A percentile compares a stretch with the other conserved stretches of the same genome.
phyloP scores from a whole-genome alignment of 2,888 invertebrate genomes.

The Choristoneura rosaceana region DNA sequence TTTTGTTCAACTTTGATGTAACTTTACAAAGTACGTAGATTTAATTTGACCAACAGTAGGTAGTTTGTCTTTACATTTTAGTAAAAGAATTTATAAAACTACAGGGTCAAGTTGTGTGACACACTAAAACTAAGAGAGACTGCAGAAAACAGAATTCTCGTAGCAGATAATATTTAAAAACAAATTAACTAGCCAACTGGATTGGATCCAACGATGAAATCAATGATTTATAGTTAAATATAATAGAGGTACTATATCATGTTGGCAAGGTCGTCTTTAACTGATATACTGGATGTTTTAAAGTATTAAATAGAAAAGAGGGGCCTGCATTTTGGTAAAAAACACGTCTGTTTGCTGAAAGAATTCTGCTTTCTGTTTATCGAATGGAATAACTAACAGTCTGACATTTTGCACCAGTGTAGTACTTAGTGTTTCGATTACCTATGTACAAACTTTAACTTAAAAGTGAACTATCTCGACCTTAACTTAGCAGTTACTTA shows the following conservation, averaged over 20 bases:
- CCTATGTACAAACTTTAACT: slow-evolving; percentile 3
- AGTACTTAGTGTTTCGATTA: slow-evolving; percentile 27
- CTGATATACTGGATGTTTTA: too few relatives aligned
- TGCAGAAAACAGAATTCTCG: not conserved
- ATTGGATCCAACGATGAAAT: not conserved
- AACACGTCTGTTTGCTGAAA: not conserved
- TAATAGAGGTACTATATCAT: not conserved
- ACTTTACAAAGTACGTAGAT: not conserved
- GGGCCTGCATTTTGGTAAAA: too few relatives aligned
- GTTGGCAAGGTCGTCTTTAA: too few relatives aligned
- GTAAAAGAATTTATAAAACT: not conserved
- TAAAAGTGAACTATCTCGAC: slow-evolving; percentile 23
- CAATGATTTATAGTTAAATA: not conserved
- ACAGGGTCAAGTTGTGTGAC: slow-evolving; percentile 18
- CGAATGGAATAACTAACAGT: slow-evolving; percentile 7
- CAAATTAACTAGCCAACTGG: not conserved
- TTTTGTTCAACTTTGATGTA: not conserved
- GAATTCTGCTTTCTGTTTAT: not conserved
- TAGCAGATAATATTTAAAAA: not conserved
- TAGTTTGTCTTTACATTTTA: not conserved
- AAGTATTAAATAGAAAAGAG: too few relatives aligned
- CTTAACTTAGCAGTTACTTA: slow-evolving; percentile 29
- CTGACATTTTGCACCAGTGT: slow-evolving; percentile 26
- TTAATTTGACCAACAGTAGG: not conserved
- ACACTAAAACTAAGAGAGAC: not conserved